Conservation (phyloP, 2,888 invertebrate species). For the Tetranychus truncatus region DNA sequence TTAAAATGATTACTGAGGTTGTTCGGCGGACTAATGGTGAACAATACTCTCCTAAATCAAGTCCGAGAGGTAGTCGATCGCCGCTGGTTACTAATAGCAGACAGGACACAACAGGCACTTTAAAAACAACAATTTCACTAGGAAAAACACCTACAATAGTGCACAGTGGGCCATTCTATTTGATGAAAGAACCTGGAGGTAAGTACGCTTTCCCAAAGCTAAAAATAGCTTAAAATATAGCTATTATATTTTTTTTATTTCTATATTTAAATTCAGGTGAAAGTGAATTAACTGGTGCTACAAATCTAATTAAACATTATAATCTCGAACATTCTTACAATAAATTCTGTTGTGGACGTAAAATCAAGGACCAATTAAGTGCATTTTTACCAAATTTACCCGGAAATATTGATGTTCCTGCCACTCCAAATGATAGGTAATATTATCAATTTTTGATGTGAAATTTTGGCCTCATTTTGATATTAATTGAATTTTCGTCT, state of each 20-base stretch:
- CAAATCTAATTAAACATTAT: conserved; percentile 89
- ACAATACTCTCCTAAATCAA: conserved; percentile 27
- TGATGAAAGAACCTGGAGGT: conserved; percentile 91
- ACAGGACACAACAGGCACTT: conserved; percentile 88
- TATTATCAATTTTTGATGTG: neutral
- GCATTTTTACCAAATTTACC: conserved; percentile 87
- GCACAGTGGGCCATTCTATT: conserved; percentile 74
- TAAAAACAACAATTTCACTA: conserved; percentile 89
- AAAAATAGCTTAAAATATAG: no score
- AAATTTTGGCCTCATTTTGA: neutral
- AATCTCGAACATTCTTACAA: conserved; percentile 90
- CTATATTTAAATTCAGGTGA: conserved; percentile 42
- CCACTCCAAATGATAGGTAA: conserved; percentile 42
- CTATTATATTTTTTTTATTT: no score
- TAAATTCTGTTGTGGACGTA: conserved; percentile 48
- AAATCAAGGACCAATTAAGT: conserved; percentile 63
- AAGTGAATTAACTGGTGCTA: conserved; percentile 83
- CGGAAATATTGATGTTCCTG: conserved; percentile 83
- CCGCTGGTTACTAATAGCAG: conserved; percentile 70
- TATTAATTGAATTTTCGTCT: neutral
- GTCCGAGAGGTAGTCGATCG: conserved; percentile 27
- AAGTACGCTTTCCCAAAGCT: conserved; percentile 31
- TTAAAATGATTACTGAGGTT: conserved; percentile 24
- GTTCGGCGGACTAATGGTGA: conserved; percentile 22
- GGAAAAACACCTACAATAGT: conserved; percentile 93